Evolutionary conservation across 2,113 vertebrate species (phyloP), one percentile per base, ranked within the genome.

Genomic region (Micronycteris hirsuta): DNA sequence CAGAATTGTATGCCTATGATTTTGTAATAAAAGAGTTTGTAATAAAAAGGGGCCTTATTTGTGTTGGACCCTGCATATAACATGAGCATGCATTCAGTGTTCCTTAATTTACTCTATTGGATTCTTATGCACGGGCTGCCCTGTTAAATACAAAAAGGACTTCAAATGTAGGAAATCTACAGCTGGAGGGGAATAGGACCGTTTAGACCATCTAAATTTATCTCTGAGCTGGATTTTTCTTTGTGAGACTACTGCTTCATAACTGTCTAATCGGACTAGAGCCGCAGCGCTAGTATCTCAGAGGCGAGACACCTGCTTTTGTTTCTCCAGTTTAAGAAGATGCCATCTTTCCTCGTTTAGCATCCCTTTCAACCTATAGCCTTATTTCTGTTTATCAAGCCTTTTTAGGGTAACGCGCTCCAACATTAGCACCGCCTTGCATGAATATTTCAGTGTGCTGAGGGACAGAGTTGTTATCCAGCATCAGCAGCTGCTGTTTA

Each of bases 401-500:
- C 81, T 61, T 71, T 82, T 93, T 84, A 80, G 84, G 5, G 17
- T 22, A 90, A 70, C 54, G 17, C n/a, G 67, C 78, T 91, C 54
- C 31, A 2, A 71, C 68, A 89, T 92, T 89, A 93, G 94, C 41
- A 88, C 71, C 67, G 28, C 24, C 77, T 81, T 87, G 83, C 65
- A 89, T 90, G 84, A 84, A 86, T 91, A 96, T 95, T 94, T 91
- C 86, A 86, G 80, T 74, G 84, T 92, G 86, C 70, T 43, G 15
- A 94, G 89, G 86, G 86, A 86, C 43, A 76, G 93, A 4, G 0
- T 86, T 88, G 61, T 94, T 96, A 94, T 96, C 89, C 87, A 89
- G 84, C 76, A 92, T 92, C 52, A 88, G 80, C 90, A 97, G 84
- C 87, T 89, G 86, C 80, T 92, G 56, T 86, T 96, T 94, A 95